Conservation (phyloP, 1,140 invertebrate genomes). For the Xylocopa sonorina region DNA sequence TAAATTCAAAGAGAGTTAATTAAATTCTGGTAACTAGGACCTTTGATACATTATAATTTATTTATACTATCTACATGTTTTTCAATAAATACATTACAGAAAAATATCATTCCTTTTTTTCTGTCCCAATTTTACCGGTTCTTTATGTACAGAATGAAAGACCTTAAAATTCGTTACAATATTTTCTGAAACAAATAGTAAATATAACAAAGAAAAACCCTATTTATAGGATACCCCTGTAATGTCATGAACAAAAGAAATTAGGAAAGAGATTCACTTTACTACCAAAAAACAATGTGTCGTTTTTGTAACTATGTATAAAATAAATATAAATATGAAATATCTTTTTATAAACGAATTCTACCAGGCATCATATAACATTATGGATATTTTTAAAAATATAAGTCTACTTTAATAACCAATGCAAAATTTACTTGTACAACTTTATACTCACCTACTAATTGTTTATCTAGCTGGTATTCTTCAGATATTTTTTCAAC, state of each 20-base stretch:
- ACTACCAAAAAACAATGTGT: no score
- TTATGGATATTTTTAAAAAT: neutral
- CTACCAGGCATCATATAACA: no score
- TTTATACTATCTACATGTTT: conserved; percentile 10
- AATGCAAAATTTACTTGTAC: neutral
- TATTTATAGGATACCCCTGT: no score
- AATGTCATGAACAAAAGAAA: no score
- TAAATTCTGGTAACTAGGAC: neutral
- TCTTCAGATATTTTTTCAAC: conserved; percentile 84
- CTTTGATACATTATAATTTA: conserved; percentile 8
- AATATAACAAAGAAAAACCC: neutral
- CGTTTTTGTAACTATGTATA: neutral
- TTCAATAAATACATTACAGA: neutral
- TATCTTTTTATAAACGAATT: no score
- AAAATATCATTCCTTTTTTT: neutral
- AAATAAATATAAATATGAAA: neutral
- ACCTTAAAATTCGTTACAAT: conserved; percentile 45
- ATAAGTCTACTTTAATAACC: conserved; percentile 1
- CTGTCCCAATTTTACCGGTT: neutral
- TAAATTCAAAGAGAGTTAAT: no score
- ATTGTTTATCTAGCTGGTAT: conserved; percentile 85
- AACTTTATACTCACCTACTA: conserved; percentile 81
- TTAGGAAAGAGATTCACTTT: no score
- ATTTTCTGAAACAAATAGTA: conserved; percentile 45
- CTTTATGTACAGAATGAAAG: neutral